A percentile compares a stretch with the other conserved stretches of the same genome.
Conservation (phyloP, 2,113 vertebrate species). For the Tursiops truncatus region DNA sequence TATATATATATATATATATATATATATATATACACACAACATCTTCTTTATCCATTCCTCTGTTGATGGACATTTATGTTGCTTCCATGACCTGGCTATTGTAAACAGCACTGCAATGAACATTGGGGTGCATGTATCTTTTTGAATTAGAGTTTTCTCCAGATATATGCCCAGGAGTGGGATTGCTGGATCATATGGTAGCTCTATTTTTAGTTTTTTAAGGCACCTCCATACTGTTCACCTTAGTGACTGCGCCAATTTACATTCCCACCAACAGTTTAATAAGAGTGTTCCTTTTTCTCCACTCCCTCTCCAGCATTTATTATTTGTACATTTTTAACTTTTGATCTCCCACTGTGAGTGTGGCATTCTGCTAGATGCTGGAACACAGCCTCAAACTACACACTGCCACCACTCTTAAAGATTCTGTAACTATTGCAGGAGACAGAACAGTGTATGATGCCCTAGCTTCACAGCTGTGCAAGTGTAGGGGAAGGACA, state of each 20-base stretch:
- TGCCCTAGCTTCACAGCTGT: not conserved
- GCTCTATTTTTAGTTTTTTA: not conserved
- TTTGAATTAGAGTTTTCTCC: too few species aligned
- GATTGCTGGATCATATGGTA: not conserved
- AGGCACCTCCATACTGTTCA: not conserved
- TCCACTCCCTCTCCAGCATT: not conserved
- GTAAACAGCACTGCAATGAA: too few species aligned
- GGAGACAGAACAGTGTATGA: fast-evolving
- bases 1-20: too few species aligned
- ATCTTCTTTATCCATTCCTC: too few species aligned
- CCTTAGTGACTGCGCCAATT: not conserved
- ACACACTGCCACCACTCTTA: fast-evolving
- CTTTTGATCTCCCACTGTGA: not conserved
- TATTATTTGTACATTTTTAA: not conserved
- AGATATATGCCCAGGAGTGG: too few species aligned
- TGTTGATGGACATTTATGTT: too few species aligned
- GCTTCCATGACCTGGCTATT: too few species aligned
- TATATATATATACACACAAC: too few species aligned
- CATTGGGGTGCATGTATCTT: too few species aligned
- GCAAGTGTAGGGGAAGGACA: not conserved
- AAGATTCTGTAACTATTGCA: not conserved
- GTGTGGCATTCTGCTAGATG: not conserved
- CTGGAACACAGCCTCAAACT: too few species aligned
- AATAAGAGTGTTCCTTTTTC: not conserved
- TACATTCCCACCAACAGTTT: not conserved